Conservation (phyloP, 2,797 vertebrate species). For the Phalloptychus januarius region DNA sequence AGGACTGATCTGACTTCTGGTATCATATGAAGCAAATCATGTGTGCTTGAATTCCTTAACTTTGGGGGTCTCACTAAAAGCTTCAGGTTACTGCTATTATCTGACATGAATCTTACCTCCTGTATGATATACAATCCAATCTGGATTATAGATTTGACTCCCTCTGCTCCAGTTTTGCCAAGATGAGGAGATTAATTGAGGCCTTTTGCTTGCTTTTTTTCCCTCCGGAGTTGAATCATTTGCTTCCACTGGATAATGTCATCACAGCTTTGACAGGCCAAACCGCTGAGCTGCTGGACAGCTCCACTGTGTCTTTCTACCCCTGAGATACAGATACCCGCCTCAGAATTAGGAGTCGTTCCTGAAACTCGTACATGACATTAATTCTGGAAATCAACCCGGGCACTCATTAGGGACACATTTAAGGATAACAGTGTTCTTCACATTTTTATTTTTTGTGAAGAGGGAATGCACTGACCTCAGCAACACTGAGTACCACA, state of each 20-base stretch:
- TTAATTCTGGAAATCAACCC: conserved; percentile 19
- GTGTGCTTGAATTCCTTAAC: conserved; percentile 25
- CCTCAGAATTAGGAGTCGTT: conserved; percentile 23
- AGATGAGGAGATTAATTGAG: conserved; percentile 63
- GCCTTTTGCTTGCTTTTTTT: conserved; percentile 49
- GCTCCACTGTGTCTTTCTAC: conserved; percentile 24
- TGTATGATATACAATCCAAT: conserved; percentile 66
- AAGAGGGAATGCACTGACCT: neutral
- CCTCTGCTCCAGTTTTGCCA: conserved; percentile 47
- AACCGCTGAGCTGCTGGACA: conserved; percentile 35
- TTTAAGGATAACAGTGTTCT: neutral
- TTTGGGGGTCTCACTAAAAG: conserved; percentile 37
- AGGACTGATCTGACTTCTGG: conserved; percentile 27
- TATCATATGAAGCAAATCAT: conserved; percentile 7
- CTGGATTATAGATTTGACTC: conserved; percentile 68
- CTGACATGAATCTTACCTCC: conserved; percentile 55
- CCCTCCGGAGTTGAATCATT: conserved; percentile 51
- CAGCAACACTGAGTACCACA: neutral
- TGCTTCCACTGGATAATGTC: conserved; percentile 61
- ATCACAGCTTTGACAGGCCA: conserved; percentile 51
- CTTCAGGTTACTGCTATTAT: conserved; percentile 55
- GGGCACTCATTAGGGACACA: neutral
- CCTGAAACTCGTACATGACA: conserved; percentile 17
- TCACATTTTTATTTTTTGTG: neutral
- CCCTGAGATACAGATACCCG: conserved; percentile 8